Evolutionary conservation across 2,797 vertebrate species (phyloP).

Genomic region (Remorina albescens): DNA sequence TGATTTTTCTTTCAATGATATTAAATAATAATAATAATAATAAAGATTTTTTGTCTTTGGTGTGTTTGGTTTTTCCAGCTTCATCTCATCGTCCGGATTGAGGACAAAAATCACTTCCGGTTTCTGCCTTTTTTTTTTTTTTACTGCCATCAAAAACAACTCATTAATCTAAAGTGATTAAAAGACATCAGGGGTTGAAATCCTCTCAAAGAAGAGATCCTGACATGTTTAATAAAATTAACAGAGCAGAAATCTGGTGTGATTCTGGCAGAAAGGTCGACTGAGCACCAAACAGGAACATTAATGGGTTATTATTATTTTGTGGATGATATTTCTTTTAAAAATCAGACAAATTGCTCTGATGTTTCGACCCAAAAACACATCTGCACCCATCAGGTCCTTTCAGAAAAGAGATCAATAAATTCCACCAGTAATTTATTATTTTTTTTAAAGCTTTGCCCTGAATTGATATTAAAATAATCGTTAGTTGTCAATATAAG

Average conservation of each 20-base stretch:
- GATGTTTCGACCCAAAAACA: conserved; percentile 6
- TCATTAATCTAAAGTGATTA: no score
- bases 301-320: not conserved
- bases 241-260: not conserved
- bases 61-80: fast-evolving
- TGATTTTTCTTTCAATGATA: conserved; percentile 4
- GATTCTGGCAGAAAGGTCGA: conserved; percentile 1
- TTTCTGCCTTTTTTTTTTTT: not conserved
- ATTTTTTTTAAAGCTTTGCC: not conserved
- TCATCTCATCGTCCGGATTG: not conserved
- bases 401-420: conserved; percentile 32
- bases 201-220: not conserved
- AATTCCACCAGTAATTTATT: not conserved
- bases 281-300: not conserved
- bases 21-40: no score
- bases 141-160: no score
- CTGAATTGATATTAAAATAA: not conserved
- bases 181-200: not conserved
- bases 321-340: not conserved
- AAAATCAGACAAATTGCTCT: conserved; percentile 8
- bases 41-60: fast-evolving
- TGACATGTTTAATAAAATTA: not conserved
- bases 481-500: not conserved
- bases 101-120: fast-evolving
- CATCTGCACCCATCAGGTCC: not conserved